Evolutionary conservation across 2,113 vertebrate species (phyloP).

Genomic region (Reinhardtius hippoglossoides): DNA sequence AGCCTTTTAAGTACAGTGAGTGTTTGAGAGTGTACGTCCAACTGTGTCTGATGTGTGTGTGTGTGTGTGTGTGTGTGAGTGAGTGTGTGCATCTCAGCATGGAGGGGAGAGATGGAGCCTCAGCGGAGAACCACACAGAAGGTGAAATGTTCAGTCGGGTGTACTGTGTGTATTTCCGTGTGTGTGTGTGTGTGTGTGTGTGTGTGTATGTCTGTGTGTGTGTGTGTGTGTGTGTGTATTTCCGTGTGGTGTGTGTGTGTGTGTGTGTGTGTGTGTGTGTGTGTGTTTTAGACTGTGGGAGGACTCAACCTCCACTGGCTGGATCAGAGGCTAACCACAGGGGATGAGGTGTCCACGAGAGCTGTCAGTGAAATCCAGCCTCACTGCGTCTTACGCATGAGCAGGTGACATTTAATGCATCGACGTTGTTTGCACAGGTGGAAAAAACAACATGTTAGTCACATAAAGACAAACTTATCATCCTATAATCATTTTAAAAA

Average conservation of each 20-base stretch:
- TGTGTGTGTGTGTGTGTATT: conserved; percentile 17
- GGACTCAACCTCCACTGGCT: conserved; percentile 2
- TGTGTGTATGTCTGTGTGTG: conserved; percentile 19
- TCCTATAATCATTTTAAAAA: too few relatives aligned
- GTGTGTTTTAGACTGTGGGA: conserved; percentile 10
- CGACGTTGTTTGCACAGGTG: conserved; percentile 17
- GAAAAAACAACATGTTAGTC: not conserved
- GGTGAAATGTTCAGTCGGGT: conserved; percentile 47
- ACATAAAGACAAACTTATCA: not conserved
- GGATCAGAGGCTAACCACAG: conserved; percentile 53
- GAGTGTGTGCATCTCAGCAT: conserved; percentile 19
- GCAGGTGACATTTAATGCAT: conserved; percentile 49
- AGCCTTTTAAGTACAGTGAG: not conserved
- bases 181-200: conserved; percentile 19
- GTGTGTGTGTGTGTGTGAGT: conserved; percentile 3
- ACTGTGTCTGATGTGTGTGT: conserved; percentile 1
- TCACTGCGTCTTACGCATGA: conserved; percentile 35
- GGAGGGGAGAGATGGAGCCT: conserved; percentile 19
- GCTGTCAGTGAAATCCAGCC: conserved; percentile 47
- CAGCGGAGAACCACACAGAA: conserved; percentile 28
- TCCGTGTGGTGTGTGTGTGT: conserved; percentile 7
- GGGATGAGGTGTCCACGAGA: conserved; percentile 41
- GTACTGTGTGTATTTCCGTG: conserved; percentile 9
- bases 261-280: conserved; percentile 23
- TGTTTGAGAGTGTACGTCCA: not conserved